Evolutionary conservation across 2,113 vertebrate genomes (phyloP), one percentile per base, ranked within the genome.

Genomic region (Clarias magur): DNA sequence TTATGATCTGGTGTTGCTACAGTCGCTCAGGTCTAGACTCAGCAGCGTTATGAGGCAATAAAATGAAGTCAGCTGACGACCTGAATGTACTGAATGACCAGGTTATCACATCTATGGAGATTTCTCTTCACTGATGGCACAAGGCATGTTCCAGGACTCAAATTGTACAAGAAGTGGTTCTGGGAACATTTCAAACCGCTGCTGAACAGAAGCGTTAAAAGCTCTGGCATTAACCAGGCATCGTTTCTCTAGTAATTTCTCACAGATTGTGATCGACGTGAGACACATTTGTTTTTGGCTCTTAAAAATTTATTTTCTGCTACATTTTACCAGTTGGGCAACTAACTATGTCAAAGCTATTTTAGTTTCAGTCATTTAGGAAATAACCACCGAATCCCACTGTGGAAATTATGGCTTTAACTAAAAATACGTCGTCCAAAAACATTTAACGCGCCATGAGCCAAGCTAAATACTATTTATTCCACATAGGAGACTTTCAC

Each of bases 401-500:
- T 27, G n/a, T 23, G 59, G 59, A 16, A 19, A 60, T 25, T 63
- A 9, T 63, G 62, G 62, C 6, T 25, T 9, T 25, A 63, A 63
- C 23, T 23, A n/a, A 63, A n/a, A 63, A 19, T 70, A 34, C 4
- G 0, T 68, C 15, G 27, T 30, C 16, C 12, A 30, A 21, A 38
- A 19, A 10, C 48, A 8, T 34, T 70, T 17, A 17, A 17, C 15
- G 16, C 67, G 34, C 17, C 16, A 25, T 57, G 23, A 56, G 13
- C 6, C 30, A 60, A 34, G 48, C n/a, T 72, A 68, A 87, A 62
- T 54, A 17, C 6, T 7, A 53, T 80, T 27, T 27, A 59, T 16
- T 75, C 21, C 73, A 75, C 38, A 83, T 76, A 17, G 85, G 8
- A 80, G 72, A 68, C 80, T 84, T 84, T 59, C 25, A 38, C 16